Conservation (phyloP, 1,140 invertebrate genomes). For the Drosophila azteca region DNA sequence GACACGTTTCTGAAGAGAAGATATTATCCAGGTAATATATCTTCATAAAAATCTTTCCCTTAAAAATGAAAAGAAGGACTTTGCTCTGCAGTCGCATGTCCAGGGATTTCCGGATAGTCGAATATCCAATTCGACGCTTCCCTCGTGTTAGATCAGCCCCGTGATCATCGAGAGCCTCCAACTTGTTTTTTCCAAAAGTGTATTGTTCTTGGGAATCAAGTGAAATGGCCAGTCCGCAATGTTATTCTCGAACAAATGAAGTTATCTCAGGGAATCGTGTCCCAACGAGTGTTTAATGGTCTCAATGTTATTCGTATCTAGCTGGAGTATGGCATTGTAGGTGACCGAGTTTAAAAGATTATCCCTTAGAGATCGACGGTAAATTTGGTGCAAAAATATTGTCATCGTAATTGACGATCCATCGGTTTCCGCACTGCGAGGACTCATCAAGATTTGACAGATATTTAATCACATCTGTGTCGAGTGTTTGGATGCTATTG, state of each 20-base stretch:
- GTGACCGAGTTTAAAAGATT: background rate
- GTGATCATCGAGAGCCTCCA: no score
- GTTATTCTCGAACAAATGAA: conserved; percentile 19
- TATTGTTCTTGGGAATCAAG: conserved; percentile 1
- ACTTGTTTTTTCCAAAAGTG: no score
- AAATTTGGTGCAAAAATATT: background rate
- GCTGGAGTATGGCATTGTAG: no score
- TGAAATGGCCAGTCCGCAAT: background rate
- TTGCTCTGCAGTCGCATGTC: no score
- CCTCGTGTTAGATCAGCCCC: no score
- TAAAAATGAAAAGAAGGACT: no score
- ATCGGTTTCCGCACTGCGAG: conserved; percentile 17
- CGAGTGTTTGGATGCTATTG: conserved; percentile 9
- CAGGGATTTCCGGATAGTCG: no score
- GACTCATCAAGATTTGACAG: background rate
- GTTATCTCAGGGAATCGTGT: background rate
- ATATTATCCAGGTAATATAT: no score
- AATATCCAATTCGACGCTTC: no score
- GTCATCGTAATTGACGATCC: conserved; percentile 20
- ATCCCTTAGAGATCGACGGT: background rate
- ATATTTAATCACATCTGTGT: background rate
- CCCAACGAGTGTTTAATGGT: background rate
- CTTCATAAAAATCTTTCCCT: no score
- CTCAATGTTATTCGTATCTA: no score
- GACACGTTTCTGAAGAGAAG: no score